Conservation (phyloP, 2,888 invertebrate species). For the Apomyelois bistriatella region DNA sequence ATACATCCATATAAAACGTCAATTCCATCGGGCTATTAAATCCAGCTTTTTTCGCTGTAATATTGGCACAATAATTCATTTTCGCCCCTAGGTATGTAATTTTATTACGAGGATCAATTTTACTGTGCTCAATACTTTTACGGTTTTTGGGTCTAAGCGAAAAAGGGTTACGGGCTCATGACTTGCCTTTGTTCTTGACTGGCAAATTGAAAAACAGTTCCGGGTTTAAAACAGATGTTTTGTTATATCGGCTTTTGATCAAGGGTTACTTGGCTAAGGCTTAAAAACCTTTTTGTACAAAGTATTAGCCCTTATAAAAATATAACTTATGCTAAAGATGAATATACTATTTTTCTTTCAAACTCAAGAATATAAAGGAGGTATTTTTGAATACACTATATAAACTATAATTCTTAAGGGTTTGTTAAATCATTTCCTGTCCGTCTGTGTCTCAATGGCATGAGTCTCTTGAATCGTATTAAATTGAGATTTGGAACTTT, state of each 20-base stretch:
- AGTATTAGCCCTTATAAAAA: no score
- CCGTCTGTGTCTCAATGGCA: no score
- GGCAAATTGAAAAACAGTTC: constrained; percentile 23
- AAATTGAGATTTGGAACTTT: no score
- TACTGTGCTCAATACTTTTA: constrained; percentile 71
- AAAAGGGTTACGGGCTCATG: constrained; percentile 54
- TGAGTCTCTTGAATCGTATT: no score
- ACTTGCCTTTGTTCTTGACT: constrained; percentile 42
- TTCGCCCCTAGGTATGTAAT: constrained; percentile 58
- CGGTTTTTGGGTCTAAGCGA: constrained; percentile 61
- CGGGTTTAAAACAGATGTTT: constrained; percentile 18
- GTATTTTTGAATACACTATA: no score
- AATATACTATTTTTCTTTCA: no score
- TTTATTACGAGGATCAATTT: constrained; percentile 68
- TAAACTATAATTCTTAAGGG: no score
- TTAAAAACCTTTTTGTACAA: no score
- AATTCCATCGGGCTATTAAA: constrained; percentile 32
- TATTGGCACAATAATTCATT: constrained; percentile 60
- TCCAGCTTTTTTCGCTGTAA: constrained; percentile 41
- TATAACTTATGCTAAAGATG: no score
- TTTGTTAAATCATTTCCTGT: no score
- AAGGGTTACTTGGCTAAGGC: background rate
- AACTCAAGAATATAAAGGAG: no score
- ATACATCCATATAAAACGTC: constrained; percentile 23
- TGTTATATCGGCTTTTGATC: constrained; percentile 19